Base-by-base conservation (phyloP, 2,113 vertebrate genomes). In the Mugil cephalus region DNA sequence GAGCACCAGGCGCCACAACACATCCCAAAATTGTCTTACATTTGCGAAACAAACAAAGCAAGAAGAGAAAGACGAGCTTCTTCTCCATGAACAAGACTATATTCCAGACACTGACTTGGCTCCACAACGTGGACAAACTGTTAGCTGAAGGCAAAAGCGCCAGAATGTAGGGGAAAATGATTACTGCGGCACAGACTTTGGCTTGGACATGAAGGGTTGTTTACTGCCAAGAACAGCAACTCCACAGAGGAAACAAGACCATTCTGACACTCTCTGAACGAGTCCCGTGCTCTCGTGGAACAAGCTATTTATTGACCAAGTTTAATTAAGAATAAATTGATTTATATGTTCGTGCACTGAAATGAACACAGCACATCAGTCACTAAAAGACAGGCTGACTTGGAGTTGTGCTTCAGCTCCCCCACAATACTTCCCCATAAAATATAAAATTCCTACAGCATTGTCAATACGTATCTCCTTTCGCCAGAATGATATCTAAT, bases 161-260 rank as follows among this genome's bases (percentile, higher is more conserved):
- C 47, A 21, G 64, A 84, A 51, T n/a, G 18, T 46, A 58, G 38
- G 71, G 60, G 64, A 58, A 74, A 82, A 74, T 76, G 70, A 82
- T 88, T 68, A 67, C 4, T 48, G 80, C 75, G 36, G 10, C 74
- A 63, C 73, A 87, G 79, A 87, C 77, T 71, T 85, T 75, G 62
- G 74, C 73, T 83, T 76, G 80, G 80, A 81, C n/a, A 1, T n/a
- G 62, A 52, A 30, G 18, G 18, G n/a, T 76, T 77, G 63, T 80
- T 87, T 77, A 74, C 60, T 85, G 87, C 90, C 88, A 91, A 90
- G 74, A 89, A 84, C 79, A 91, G 77, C 82, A 86, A 77, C 24
- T 79, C 61, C 48, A 54, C 73, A 8, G 67, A 61, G 69, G 83
- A 79, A 85, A 80, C 80, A 76, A 70, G 74, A 86, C 79, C 79